Evolutionary conservation across 2,797 vertebrate species (phyloP).

Genomic region (Ambastaia sidthimunki): DNA sequence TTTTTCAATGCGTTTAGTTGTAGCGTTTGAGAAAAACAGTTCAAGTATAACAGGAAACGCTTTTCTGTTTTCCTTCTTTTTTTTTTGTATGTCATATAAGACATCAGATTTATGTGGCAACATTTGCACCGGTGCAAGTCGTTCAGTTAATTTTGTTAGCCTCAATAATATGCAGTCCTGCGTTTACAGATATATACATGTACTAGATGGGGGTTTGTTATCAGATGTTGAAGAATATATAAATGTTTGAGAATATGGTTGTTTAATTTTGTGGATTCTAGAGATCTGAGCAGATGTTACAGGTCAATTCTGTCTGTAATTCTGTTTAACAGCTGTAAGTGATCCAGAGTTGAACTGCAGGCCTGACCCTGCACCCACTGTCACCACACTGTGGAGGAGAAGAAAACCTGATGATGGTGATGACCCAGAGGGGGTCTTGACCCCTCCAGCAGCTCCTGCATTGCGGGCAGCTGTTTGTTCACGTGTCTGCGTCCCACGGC

Average conservation of each 20-base stretch:
- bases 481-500: background rate
- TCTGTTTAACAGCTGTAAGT: conserved; percentile 77
- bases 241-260: background rate
- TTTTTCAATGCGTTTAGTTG: too few relatives aligned
- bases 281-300: background rate
- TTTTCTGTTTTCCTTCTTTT: too few relatives aligned
- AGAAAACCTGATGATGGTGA: conserved; percentile 72
- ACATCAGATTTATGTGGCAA: too few relatives aligned
- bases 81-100: too few relatives aligned
- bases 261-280: background rate
- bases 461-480: background rate
- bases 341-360: conserved; percentile 75
- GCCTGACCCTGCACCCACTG: conserved; percentile 62
- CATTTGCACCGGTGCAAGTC: too few relatives aligned
- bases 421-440: conserved; percentile 86
- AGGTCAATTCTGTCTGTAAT: background rate
- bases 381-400: conserved; percentile 85
- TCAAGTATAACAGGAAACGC: too few relatives aligned
- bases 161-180: too few relatives aligned
- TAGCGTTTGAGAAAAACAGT: too few relatives aligned
- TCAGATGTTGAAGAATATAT: too few relatives aligned
- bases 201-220: too few relatives aligned
- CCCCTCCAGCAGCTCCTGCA: conserved; percentile 69
- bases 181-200: too few relatives aligned
- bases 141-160: too few relatives aligned